Evolutionary conservation across 1,140 invertebrate species (phyloP).

Genomic region (Propsilocerus akamusi): DNA sequence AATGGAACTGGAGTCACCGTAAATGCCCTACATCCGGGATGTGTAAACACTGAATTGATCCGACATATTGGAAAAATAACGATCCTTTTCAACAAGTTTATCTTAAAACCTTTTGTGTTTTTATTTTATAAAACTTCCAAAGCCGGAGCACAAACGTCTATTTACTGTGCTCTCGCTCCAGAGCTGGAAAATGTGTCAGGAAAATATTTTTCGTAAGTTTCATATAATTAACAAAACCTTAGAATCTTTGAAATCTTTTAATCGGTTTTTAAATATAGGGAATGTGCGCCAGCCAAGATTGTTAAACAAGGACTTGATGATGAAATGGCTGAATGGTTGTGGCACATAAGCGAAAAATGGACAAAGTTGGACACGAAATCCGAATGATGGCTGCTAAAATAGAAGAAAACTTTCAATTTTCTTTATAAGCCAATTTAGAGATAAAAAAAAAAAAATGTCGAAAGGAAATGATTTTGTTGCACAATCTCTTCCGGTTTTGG

Average conservation of each 20-base stretch:
- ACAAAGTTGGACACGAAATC: conserved; percentile 14
- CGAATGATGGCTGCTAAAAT: no score
- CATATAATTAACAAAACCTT: no score
- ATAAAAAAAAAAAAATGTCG: no score
- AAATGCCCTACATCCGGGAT: conserved; percentile 37
- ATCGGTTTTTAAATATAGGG: no score
- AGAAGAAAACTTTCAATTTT: no score
- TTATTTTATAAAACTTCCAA: conserved; percentile 12
- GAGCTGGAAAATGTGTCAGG: conserved; percentile 19
- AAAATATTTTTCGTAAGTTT: conserved; percentile 34
- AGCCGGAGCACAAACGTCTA: conserved; percentile 19
- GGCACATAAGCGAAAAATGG: conserved; percentile 43
- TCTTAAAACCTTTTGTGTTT: conserved; percentile 2
- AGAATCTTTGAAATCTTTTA: no score
- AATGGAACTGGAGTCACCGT: conserved; percentile 33
- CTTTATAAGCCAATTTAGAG: no score
- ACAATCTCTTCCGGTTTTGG: no score
- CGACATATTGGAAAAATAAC: background rate
- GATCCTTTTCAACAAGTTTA: background rate
- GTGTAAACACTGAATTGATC: conserved; percentile 34
- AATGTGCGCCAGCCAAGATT: conserved; percentile 29
- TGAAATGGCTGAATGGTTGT: conserved; percentile 43
- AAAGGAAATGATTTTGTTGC: no score
- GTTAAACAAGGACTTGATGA: conserved; percentile 27
- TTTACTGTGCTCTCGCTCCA: conserved; percentile 18